A percentile compares a stretch with the other conserved stretches of the same genome.
phyloP scores from a whole-genome alignment of 1,140 invertebrate species.

The Cyclina sinensis region DNA sequence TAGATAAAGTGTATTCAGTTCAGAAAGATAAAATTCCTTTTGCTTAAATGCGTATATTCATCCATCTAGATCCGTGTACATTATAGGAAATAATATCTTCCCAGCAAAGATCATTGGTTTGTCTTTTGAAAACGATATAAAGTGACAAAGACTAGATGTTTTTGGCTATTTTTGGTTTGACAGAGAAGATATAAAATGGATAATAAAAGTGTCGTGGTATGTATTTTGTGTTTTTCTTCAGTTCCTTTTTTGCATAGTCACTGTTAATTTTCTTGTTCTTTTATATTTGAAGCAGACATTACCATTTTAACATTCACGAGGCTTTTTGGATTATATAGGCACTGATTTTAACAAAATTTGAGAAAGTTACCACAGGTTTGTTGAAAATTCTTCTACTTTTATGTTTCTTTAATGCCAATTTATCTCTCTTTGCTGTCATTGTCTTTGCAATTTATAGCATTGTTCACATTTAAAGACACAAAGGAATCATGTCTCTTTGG shows the following conservation, averaged over 20 bases:
- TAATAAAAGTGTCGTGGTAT: slow-evolving; percentile 9
- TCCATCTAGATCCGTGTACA: neutral
- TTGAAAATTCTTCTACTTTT: too few relatives aligned
- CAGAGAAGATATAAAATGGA: slow-evolving; percentile 1
- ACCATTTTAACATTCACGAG: too few relatives aligned
- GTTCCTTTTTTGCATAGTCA: neutral
- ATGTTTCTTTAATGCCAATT: too few relatives aligned
- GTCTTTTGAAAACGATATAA: neutral
- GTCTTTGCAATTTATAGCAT: too few relatives aligned
- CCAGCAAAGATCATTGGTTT: neutral
- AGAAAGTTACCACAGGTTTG: too few relatives aligned
- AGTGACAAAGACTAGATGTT: neutral
- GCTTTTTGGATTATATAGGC: too few relatives aligned
- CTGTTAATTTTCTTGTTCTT: too few relatives aligned
- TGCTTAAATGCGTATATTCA: neutral
- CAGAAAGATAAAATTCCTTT: slow-evolving; percentile 1
- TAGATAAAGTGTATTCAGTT: slow-evolving; percentile 42
- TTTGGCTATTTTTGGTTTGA: neutral
- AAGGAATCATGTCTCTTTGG: too few relatives aligned
- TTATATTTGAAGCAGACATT: too few relatives aligned
- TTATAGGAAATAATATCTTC: neutral
- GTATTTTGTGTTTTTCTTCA: neutral
- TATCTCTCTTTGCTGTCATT: too few relatives aligned
- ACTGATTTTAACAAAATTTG: too few relatives aligned
- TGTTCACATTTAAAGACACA: too few relatives aligned